phyloP scores from a whole-genome alignment of 2,888 invertebrate genomes.

The Yponomeuta malinellus region DNA sequence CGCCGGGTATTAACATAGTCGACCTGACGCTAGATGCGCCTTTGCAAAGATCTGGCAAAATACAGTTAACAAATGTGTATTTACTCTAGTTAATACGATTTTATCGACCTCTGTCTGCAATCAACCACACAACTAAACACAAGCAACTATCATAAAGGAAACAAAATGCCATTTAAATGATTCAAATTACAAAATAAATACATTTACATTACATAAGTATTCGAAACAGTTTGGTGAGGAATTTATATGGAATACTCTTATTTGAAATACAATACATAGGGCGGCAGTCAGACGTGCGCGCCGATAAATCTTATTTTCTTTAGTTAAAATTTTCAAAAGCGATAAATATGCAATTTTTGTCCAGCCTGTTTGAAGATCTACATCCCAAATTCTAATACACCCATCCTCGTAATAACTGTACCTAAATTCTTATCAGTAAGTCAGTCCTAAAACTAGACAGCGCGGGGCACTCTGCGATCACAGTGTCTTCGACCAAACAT shows the following conservation, averaged over 20 bases:
- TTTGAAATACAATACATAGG: slow-evolving; percentile 24
- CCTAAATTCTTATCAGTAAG: slow-evolving; percentile 40
- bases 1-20: slow-evolving; percentile 23
- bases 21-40: slow-evolving; percentile 34
- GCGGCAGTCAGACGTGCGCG: slow-evolving; percentile 10
- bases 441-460: slow-evolving; percentile 41
- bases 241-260: slow-evolving; percentile 9
- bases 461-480: slow-evolving; percentile 16
- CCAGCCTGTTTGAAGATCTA: slow-evolving; percentile 2
- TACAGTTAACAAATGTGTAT: slow-evolving; percentile 47
- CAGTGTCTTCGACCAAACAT: neutral
- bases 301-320: slow-evolving; percentile 9
- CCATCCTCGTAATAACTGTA: slow-evolving; percentile 33
- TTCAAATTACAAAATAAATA: slow-evolving; percentile 62
- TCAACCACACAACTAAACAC: slow-evolving; percentile 55
- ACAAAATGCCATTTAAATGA: slow-evolving; percentile 47
- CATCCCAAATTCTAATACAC: slow-evolving; percentile 22
- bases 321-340: slow-evolving; percentile 7
- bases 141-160: slow-evolving; percentile 54
- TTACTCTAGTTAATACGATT: neutral
- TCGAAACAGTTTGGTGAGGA: slow-evolving; percentile 10
- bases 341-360: slow-evolving; percentile 8
- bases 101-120: slow-evolving; percentile 26
- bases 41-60: slow-evolving; percentile 46
- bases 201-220: slow-evolving; percentile 38